phyloP scores from a whole-genome alignment of 2,797 vertebrate species.

The Pseudochirops cupreus region DNA sequence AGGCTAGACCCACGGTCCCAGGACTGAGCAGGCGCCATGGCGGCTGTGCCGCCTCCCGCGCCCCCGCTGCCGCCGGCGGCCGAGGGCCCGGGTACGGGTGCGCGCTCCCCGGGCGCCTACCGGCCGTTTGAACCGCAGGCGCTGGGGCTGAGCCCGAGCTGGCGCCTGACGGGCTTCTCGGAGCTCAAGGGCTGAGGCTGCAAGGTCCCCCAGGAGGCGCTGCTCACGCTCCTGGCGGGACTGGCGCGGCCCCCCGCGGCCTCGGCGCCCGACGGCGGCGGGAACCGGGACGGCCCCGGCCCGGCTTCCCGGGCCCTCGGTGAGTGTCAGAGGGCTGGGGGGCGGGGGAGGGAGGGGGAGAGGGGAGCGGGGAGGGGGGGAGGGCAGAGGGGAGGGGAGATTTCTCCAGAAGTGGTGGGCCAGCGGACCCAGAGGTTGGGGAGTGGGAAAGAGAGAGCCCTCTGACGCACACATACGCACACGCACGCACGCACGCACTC shows the following conservation, averaged over 20 bases:
- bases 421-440: not conserved
- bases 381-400: conserved; percentile 68
- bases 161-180: conserved; percentile 91
- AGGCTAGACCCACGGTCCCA: conserved; percentile 9
- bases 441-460: too few relatives aligned
- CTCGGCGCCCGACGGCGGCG: conserved; percentile 48
- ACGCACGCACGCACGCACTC: too few relatives aligned
- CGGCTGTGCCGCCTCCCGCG: accelerated
- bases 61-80: not conserved
- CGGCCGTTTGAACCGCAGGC: conserved; percentile 78
- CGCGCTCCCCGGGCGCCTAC: not conserved
- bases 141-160: conserved; percentile 89
- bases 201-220: conserved; percentile 92
- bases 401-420: conserved; percentile 78
- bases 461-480: too few relatives aligned
- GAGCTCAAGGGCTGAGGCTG: conserved; percentile 89
- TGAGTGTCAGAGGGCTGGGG: too few relatives aligned
- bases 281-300: conserved; percentile 26
- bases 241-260: conserved; percentile 69
- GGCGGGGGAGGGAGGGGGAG: conserved; percentile 68
- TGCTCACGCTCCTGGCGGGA: conserved; percentile 96
- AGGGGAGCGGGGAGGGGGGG: too few relatives aligned
- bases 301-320: not conserved
- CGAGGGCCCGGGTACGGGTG: not conserved
- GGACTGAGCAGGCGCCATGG: conserved; percentile 11